A percentile compares a stretch with the other conserved stretches of the same genome.
These are phyloP conservation scores for Pipistrellus nathusii DNA, from an alignment of 2,797 vertebrate genomes.

Conservation along the genomic window DNA sequence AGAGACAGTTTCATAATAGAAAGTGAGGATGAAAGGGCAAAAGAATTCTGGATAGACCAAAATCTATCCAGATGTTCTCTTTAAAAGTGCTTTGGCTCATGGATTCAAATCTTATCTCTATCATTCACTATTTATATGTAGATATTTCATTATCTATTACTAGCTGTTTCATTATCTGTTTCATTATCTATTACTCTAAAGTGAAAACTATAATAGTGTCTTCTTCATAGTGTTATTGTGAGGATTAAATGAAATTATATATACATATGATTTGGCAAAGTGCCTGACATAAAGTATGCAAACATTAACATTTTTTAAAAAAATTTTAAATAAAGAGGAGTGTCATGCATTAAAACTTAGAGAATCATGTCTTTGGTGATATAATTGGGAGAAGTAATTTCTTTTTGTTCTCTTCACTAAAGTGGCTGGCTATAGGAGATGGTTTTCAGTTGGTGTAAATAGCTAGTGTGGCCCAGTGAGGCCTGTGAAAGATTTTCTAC, in stretches of 20 bases:
- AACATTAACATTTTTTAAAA: too few species aligned
- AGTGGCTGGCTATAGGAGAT: neutral
- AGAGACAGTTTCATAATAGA: neutral
- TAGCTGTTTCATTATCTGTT: neutral
- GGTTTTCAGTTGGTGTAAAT: neutral
- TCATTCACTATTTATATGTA: neutral
- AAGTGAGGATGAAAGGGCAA: neutral
- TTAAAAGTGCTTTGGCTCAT: neutral
- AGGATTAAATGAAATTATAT: neutral
- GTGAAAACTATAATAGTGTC: neutral
- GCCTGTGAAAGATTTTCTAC: neutral
- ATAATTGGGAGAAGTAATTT: neutral
- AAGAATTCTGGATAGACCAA: neutral
- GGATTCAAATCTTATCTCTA: neutral
- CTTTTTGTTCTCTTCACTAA: neutral
- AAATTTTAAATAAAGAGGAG: neutral
- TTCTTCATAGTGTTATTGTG: neutral
- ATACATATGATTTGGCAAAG: neutral
- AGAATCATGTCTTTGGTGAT: neutral
- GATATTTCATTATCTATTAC: neutral
- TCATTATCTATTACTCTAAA: neutral
- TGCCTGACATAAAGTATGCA: neutral
- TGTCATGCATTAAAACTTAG: accelerated
- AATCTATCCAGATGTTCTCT: neutral
- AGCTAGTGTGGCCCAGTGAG: too few species aligned